These are phyloP conservation scores for Drosophila sturtevanti DNA, from an alignment of 1,140 invertebrate species.

Conservation along the genomic window DNA sequence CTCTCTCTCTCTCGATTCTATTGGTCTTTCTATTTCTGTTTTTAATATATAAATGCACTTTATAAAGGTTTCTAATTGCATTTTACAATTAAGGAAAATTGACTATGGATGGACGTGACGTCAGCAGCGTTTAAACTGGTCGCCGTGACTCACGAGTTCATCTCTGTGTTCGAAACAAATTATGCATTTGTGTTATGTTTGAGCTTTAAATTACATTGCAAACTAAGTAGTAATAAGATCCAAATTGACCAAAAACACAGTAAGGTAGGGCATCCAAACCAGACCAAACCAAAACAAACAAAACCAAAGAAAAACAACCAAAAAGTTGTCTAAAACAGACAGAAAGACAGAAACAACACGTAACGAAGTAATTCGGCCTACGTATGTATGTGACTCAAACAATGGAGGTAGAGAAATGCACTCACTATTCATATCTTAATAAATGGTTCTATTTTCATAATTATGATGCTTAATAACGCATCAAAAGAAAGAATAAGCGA, in stretches of 20 bases:
- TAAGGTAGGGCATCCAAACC: too few relatives aligned
- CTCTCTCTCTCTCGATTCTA: not conserved
- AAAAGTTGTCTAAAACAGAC: too few relatives aligned
- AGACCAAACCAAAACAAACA: too few relatives aligned
- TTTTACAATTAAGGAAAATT: slow-evolving; percentile 2
- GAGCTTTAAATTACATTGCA: slow-evolving; percentile 41
- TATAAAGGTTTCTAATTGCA: not conserved
- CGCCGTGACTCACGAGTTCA: not conserved
- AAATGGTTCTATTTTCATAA: not conserved
- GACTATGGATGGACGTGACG: not conserved
- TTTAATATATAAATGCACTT: not conserved
- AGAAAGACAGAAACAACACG: not conserved
- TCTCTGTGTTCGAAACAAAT: not conserved
- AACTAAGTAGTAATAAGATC: slow-evolving; percentile 11
- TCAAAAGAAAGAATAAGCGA: not conserved
- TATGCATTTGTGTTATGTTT: slow-evolving; percentile 20
- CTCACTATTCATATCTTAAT: not conserved
- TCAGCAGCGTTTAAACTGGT: not conserved
- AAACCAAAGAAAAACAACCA: too few relatives aligned
- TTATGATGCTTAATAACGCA: not conserved
- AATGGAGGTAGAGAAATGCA: not conserved
- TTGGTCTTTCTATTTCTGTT: slow-evolving; percentile 18
- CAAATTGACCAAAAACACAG: too few relatives aligned
- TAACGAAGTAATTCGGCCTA: not conserved
- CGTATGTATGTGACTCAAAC: not conserved